phyloP scores from a whole-genome alignment of 2,888 invertebrate genomes.

The Auanema sp. region DNA sequence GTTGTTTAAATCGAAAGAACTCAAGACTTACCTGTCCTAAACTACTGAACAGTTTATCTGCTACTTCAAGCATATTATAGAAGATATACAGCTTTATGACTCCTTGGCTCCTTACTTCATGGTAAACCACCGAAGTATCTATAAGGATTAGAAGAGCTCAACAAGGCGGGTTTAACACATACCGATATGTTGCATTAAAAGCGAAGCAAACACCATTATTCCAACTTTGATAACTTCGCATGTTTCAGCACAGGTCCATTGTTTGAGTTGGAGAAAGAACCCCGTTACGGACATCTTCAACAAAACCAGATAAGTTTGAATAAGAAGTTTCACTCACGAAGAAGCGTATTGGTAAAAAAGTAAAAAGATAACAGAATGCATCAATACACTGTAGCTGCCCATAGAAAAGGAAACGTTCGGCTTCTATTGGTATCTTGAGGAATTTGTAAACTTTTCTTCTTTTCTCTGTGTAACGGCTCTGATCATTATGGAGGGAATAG shows the following conservation, averaged over 20 bases:
- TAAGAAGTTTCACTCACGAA: constrained; percentile 78
- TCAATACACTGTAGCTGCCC: constrained; percentile 92
- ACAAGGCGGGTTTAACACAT: constrained; percentile 81
- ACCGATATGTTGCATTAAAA: constrained; percentile 85
- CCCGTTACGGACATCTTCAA: constrained; percentile 52
- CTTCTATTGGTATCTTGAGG: constrained; percentile 85
- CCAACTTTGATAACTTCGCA: constrained; percentile 79
- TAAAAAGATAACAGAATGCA: constrained; percentile 94
- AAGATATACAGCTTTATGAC: constrained; percentile 98
- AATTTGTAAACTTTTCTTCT: constrained; percentile 90
- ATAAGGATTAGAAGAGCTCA: constrained; percentile 5
- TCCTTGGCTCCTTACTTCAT: constrained; percentile 77
- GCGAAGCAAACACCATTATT: constrained; percentile 49
- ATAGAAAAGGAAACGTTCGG: constrained; percentile 81
- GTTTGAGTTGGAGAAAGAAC: constrained; percentile 33
- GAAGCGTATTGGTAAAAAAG: constrained; percentile 91
- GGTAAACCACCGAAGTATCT: constrained; percentile 47
- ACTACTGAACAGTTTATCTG: constrained; percentile 89
- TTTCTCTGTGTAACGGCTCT: constrained; percentile 88
- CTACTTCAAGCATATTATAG: constrained; percentile 96
- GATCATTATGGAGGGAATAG: constrained; percentile 90
- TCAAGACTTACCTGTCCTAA: constrained; percentile 69
- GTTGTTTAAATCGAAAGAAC: neutral
- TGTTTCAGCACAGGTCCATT: constrained; percentile 71
- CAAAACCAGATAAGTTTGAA: too few relatives aligned